Evolutionary conservation across 2,888 invertebrate genomes (phyloP).

Genomic region (Arrhopalites spinosus): DNA sequence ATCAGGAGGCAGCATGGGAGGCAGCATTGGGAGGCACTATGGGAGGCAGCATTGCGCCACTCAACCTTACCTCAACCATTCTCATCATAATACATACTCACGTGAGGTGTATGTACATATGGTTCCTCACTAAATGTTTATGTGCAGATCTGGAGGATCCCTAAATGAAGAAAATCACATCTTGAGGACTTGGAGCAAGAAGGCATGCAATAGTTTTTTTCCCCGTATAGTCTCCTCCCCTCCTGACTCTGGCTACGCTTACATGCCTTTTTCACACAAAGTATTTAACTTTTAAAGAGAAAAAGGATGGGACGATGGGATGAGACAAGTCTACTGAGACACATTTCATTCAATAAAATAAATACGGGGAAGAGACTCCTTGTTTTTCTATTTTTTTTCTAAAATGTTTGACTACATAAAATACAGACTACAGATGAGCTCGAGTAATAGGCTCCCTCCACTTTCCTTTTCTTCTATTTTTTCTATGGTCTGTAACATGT

Average conservation of each 20-base stretch:
- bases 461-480: neutral
- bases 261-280: no score
- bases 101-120: no score
- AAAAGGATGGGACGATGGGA: neutral
- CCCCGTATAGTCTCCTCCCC: neutral
- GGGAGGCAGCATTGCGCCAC: no score
- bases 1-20: no score
- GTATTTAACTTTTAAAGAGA: no score
- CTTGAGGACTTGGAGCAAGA: constrained; percentile 17
- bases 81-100: no score
- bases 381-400: neutral
- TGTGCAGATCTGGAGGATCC: constrained; percentile 8
- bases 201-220: neutral
- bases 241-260: neutral
- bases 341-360: constrained; percentile 42
- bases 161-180: constrained; percentile 29
- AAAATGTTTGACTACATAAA: neutral
- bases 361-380: neutral
- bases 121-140: constrained; percentile 24
- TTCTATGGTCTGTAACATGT: neutral
- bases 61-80: no score
- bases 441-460: neutral
- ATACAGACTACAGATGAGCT: neutral
- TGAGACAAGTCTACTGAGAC: constrained; percentile 35
- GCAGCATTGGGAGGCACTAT: no score